Evolutionary conservation across 2,888 invertebrate genomes (phyloP), one percentile per base, ranked within the genome.

Genomic region (Poecilobothrus nobilitatus): DNA sequence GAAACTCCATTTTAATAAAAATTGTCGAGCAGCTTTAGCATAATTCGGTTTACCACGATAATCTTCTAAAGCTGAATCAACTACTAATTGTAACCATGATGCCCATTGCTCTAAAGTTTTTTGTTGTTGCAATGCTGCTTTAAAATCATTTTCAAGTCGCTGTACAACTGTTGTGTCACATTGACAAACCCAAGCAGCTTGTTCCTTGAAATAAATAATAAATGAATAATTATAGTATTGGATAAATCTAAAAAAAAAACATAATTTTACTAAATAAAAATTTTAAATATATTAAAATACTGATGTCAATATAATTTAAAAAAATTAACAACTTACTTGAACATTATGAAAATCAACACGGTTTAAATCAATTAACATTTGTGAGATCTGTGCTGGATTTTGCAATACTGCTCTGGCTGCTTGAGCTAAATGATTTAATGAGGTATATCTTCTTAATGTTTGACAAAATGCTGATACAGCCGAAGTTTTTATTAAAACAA

Each of bases 271-370:
- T n/a, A n/a, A n/a, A n/a, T n/a, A n/a, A n/a, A n/a, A n/a, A n/a
- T n/a, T n/a, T n/a, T n/a, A n/a, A n/a, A n/a, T n/a, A 27, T 27
- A 27, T 41, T 3, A 12, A 41, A 12, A 41, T 41, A 8, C 41
- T 9, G 15, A 41, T 41, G 15, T 41, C 7, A 41, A 41, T 41
- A 6, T 41, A 5, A 9, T 2, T 41, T 41, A 37, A 37, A 1
- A 34, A 37, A 37, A 37, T 37, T 18, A 61, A 21, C 15, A 33
- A 71, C 74, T 72, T 82, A 91, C 91, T 85, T 94, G 95, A 18
- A 99, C 96, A 84, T 97, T 96, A 78, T 94, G 92, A 84, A 99
- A 97, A 84, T 99, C 98, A 63, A 99, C 97, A 74, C 97, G 90
- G 84, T 95, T 97, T 75, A 99, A 86, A 84, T 99, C 98, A 33